These are phyloP conservation scores for Suricata suricatta DNA, from an alignment of 2,113 vertebrate species.

Conservation along the genomic window DNA sequence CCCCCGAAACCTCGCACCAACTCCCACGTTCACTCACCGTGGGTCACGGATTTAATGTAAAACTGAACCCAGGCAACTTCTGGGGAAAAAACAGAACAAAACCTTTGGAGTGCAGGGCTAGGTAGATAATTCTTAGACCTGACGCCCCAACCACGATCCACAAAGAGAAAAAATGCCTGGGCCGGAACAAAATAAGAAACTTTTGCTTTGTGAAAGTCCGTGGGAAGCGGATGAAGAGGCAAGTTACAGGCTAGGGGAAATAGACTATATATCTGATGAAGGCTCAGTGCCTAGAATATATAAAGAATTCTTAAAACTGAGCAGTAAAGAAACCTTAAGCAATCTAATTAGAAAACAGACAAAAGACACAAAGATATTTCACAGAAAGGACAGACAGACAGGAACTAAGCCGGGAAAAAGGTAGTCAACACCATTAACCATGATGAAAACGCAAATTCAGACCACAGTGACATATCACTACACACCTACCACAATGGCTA, in stretches of 20 bases:
- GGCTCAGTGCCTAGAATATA: neutral
- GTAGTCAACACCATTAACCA: too few relatives aligned
- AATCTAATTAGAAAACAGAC: neutral
- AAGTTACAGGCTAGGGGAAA: too few relatives aligned
- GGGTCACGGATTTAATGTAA: neutral
- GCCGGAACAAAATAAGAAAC: neutral
- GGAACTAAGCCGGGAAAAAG: neutral
- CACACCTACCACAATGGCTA: neutral
- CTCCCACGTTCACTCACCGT: neutral
- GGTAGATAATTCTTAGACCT: neutral
- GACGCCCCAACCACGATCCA: neutral
- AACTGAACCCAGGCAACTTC: neutral
- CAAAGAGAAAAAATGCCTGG: neutral
- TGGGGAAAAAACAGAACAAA: neutral
- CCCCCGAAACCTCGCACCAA: neutral
- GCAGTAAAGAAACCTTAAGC: neutral
- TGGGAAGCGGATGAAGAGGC: neutral
- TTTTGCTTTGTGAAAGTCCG: too few relatives aligned
- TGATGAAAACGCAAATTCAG: neutral
- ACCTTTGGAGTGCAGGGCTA: neutral
- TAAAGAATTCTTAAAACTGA: neutral
- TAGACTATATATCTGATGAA: neutral
- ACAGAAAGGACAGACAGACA: neutral
- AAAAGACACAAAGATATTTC: neutral
- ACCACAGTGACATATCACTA: neutral